Conservation (phyloP, 1,140 invertebrate genomes). For the Procambarus clarkii region DNA sequence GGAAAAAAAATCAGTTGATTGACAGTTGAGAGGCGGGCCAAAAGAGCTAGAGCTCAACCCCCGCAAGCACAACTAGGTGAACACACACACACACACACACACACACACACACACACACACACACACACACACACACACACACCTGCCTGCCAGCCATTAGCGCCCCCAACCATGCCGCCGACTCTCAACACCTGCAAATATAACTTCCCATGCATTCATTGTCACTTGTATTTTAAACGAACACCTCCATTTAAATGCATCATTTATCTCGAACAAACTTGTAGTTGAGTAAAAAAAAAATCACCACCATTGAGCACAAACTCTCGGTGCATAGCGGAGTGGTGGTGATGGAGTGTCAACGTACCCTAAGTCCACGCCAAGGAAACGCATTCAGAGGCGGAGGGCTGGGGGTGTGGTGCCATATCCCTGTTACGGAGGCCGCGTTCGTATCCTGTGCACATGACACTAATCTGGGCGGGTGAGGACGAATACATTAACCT, state of each 20-base stretch:
- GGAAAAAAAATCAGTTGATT: too few relatives aligned
- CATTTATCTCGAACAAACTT: too few relatives aligned
- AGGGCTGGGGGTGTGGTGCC: conserved; percentile 26
- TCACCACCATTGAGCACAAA: too few relatives aligned
- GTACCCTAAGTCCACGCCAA: not conserved
- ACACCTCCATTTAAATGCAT: too few relatives aligned
- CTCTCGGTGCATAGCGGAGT: not conserved
- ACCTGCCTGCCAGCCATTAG: conserved; percentile 38
- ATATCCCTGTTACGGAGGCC: conserved; percentile 39
- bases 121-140: conserved; percentile 20
- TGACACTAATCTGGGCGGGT: conserved; percentile 20
- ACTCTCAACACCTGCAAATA: not conserved
- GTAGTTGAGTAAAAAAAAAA: too few relatives aligned
- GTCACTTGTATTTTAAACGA: too few relatives aligned
- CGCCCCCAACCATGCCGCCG: not conserved
- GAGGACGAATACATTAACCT: conserved; percentile 30
- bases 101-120: conserved; percentile 13
- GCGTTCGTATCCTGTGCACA: conserved; percentile 51
- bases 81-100: conserved; percentile 20
- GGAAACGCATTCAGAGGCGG: not conserved
- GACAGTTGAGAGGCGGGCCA: too few relatives aligned
- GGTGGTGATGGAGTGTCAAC: not conserved
- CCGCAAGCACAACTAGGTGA: too few relatives aligned
- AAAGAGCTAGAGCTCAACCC: too few relatives aligned
- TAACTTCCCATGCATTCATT: not conserved